These are phyloP conservation scores for Eupithecia dodoneata DNA, from an alignment of 2,888 invertebrate species.

Conservation along the genomic window DNA sequence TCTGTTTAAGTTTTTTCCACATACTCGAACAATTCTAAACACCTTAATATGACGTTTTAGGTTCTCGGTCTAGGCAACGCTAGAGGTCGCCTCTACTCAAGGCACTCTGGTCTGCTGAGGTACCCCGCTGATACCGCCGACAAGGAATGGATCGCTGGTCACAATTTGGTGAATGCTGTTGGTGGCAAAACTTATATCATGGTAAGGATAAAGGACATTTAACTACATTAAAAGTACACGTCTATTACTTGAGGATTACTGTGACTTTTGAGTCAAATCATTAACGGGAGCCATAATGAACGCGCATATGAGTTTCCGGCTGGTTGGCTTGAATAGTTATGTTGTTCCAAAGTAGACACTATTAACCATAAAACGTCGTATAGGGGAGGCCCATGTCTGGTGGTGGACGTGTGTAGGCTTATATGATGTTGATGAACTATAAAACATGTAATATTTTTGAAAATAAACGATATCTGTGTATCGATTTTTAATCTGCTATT, in stretches of 20 bases:
- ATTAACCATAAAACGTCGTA: not conserved
- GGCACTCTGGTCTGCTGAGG: slow-evolving; percentile 90
- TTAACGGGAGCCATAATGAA: too few relatives aligned
- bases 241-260: not conserved
- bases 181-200: slow-evolving; percentile 92
- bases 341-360: not conserved
- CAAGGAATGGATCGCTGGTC: slow-evolving; percentile 91
- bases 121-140: slow-evolving; percentile 92
- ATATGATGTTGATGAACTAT: too few relatives aligned
- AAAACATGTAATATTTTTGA: not conserved
- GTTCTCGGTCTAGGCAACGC: slow-evolving; percentile 90
- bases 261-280: too few relatives aligned
- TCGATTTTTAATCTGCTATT: not conserved
- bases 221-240: not conserved
- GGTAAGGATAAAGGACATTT: slow-evolving; percentile 55
- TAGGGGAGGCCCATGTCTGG: too few relatives aligned
- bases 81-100: slow-evolving; percentile 89
- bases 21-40: not conserved
- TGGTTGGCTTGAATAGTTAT: too few relatives aligned
- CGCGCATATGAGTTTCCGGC: too few relatives aligned
- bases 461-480: not conserved
- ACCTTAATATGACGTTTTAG: slow-evolving; percentile 51
- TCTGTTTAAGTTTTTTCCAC: not conserved
- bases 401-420: too few relatives aligned
- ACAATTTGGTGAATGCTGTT: slow-evolving; percentile 90